Conservation (phyloP, 2,888 invertebrate genomes). For the Drosophila ustulata region DNA sequence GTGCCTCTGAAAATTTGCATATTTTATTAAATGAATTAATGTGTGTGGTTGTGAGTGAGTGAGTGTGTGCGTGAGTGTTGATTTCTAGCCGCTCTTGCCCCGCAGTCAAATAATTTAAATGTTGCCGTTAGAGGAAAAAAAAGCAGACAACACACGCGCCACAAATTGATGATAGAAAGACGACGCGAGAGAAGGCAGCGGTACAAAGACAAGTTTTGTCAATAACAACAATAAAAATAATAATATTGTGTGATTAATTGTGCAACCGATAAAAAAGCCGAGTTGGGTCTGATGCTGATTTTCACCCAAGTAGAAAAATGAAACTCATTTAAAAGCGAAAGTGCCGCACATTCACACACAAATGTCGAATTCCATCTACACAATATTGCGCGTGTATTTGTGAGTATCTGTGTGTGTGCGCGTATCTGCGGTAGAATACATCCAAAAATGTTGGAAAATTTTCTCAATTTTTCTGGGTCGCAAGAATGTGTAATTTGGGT, state of each 20-base stretch:
- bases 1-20: constrained; percentile 54
- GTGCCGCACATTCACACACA: constrained; percentile 27
- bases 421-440: neutral
- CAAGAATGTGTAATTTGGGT: constrained; percentile 62
- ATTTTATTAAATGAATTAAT: constrained; percentile 63
- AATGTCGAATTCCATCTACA: constrained; percentile 2
- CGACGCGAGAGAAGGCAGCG: constrained; percentile 1
- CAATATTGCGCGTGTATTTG: neutral
- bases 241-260: constrained; percentile 66
- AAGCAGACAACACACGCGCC: constrained; percentile 42
- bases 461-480: constrained; percentile 23
- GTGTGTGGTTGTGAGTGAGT: neutral
- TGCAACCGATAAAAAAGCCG: constrained; percentile 49
- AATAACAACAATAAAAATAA: constrained; percentile 36
- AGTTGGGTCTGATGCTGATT: constrained; percentile 35
- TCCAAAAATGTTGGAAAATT: constrained; percentile 37
- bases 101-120: constrained; percentile 36
- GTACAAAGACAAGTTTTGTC: constrained; percentile 22
- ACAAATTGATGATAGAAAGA: constrained; percentile 43
- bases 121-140: constrained; percentile 56
- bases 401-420: neutral
- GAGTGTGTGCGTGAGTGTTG: constrained; percentile 12
- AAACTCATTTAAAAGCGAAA: constrained; percentile 57
- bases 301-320: constrained; percentile 34
- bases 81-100: constrained; percentile 34